Evolutionary conservation across 2,113 vertebrate species (phyloP).

Genomic region (Lota lota): DNA sequence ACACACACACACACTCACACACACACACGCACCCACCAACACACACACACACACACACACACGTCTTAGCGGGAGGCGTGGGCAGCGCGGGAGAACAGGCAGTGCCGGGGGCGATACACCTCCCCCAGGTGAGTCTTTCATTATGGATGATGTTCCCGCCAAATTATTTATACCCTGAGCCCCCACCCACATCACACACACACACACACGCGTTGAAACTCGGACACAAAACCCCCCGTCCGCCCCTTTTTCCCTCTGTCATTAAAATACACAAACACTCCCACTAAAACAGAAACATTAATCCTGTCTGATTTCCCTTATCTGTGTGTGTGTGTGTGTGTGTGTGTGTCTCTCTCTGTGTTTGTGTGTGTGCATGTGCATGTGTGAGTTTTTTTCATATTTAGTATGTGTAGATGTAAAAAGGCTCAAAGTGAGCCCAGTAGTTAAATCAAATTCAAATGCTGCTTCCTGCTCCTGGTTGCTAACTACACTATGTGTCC

Average conservation of each 20-base stretch:
- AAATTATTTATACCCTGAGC: conserved; percentile 76
- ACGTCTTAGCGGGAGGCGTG: conserved; percentile 43
- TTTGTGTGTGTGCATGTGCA: not conserved
- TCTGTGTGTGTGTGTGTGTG: not conserved
- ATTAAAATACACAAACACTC: conserved; percentile 23
- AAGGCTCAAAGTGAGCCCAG: not conserved
- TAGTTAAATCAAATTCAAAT: no score
- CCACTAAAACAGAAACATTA: conserved; percentile 37
- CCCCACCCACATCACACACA: conserved; percentile 37
- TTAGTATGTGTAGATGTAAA: conserved; percentile 38
- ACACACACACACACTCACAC: no score
- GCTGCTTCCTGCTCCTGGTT: no score
- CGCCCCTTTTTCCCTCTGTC: not conserved
- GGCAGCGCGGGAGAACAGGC: conserved; percentile 57
- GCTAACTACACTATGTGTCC: no score
- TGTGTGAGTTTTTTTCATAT: conserved; percentile 15
- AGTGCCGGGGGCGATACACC: conserved; percentile 76
- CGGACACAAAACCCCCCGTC: conserved; percentile 23
- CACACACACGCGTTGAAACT: conserved; percentile 25
- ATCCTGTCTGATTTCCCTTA: conserved; percentile 42
- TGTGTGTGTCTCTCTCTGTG: conserved; percentile 1
- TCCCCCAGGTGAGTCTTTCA: conserved; percentile 78
- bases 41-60: no score
- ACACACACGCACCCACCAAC: no score
- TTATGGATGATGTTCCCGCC: conserved; percentile 81